These are phyloP conservation scores for Coreoperca whiteheadi DNA, from an alignment of 2,113 vertebrate genomes.

Conservation along the genomic window DNA sequence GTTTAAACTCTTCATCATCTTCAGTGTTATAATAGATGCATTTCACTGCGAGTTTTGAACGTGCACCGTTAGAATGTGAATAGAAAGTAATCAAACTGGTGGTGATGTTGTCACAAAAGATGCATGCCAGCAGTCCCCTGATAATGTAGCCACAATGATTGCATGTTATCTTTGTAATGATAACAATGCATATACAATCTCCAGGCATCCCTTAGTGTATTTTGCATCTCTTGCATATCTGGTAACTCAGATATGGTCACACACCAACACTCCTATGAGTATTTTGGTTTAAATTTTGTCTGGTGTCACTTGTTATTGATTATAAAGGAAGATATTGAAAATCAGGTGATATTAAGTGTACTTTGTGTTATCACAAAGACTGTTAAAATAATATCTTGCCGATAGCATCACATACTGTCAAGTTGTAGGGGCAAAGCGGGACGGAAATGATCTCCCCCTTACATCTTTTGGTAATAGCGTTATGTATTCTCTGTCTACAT, in stretches of 20 bases:
- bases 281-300: slow-evolving; percentile 11
- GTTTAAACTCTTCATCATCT: slow-evolving; percentile 55
- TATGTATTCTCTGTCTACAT: slow-evolving; percentile 36
- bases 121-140: slow-evolving; percentile 47
- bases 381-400: slow-evolving; percentile 33
- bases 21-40: slow-evolving; percentile 47
- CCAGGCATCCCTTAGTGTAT: slow-evolving; percentile 28
- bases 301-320: slow-evolving; percentile 40
- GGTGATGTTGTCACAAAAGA: slow-evolving; percentile 59
- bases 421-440: slow-evolving; percentile 30
- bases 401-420: background rate
- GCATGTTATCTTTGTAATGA: slow-evolving; percentile 62
- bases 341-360: background rate
- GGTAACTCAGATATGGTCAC: slow-evolving; percentile 30
- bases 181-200: slow-evolving; percentile 59
- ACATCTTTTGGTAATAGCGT: slow-evolving; percentile 43
- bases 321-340: slow-evolving; percentile 12
- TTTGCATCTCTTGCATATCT: slow-evolving; percentile 46
- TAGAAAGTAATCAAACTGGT: slow-evolving; percentile 58
- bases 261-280: background rate
- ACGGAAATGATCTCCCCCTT: slow-evolving; percentile 44
- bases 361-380: slow-evolving; percentile 25
- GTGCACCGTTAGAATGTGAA: slow-evolving; percentile 51
- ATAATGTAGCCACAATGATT: slow-evolving; percentile 61
- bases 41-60: slow-evolving; percentile 38